These are phyloP conservation scores for Daktulosphaira vitifoliae DNA, from an alignment of 1,140 invertebrate species.

Conservation along the genomic window DNA sequence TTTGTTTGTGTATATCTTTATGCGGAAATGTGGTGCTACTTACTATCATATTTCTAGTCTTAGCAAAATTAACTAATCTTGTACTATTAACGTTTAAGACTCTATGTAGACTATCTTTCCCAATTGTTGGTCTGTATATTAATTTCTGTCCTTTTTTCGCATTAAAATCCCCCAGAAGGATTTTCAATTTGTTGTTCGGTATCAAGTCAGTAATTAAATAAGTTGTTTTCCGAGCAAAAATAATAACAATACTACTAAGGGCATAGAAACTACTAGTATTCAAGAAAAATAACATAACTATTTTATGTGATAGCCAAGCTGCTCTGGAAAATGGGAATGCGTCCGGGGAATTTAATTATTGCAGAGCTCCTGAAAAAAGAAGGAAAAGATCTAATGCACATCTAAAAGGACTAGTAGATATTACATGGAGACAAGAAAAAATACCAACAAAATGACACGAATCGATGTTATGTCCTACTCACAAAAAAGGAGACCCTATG, in stretches of 20 bases:
- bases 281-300: no score
- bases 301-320: no score
- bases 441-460: slow-evolving; percentile 28
- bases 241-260: no score
- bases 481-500: no score
- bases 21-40: slow-evolving; percentile 36
- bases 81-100: slow-evolving; percentile 35
- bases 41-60: slow-evolving; percentile 35
- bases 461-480: slow-evolving; percentile 21
- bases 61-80: slow-evolving; percentile 36
- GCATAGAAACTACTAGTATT: no score
- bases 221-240: no score
- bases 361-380: slow-evolving; percentile 17
- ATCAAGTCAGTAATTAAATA: no score
- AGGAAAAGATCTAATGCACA: not conserved
- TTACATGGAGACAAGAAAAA: slow-evolving; percentile 34
- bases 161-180: slow-evolving; percentile 32
- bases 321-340: slow-evolving; percentile 15
- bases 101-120: slow-evolving; percentile 42
- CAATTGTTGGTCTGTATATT: slow-evolving; percentile 35
- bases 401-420: not conserved
- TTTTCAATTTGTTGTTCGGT: no score
- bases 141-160: slow-evolving; percentile 34
- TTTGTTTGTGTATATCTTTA: slow-evolving; percentile 38
- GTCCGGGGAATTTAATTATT: slow-evolving; percentile 17